Percentiles rank a stretch among this genome's conserved stretches.
Conservation (phyloP, 2,113 vertebrate genomes). For the Sebastes schlegelii region DNA sequence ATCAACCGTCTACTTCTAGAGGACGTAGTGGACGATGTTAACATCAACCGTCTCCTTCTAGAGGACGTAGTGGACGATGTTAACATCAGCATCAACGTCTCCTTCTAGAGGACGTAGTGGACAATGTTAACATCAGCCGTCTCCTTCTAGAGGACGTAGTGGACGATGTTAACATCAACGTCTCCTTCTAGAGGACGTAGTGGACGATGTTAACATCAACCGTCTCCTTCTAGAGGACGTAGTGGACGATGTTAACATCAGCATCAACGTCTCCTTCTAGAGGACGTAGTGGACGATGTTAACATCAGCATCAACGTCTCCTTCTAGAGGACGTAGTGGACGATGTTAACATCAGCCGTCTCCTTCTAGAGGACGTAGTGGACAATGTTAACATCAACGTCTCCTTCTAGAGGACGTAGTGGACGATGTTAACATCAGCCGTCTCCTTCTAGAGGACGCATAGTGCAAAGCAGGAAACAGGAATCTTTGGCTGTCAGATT, state of each 20-base stretch:
- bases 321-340: background rate
- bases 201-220: background rate
- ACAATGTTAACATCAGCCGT: background rate
- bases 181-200: too few relatives aligned
- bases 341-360: background rate
- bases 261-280: background rate
- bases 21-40: too few relatives aligned
- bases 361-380: background rate
- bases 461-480: constrained; percentile 22
- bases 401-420: too few relatives aligned
- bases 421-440: background rate
- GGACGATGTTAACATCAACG: background rate
- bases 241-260: background rate
- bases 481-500: constrained; percentile 6
- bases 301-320: too few relatives aligned
- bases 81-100: too few relatives aligned
- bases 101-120: too few relatives aligned
- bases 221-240: too few relatives aligned
- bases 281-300: background rate
- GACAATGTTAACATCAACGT: too few relatives aligned
- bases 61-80: background rate
- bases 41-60: background rate
- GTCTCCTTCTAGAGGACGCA: background rate
- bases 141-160: background rate
- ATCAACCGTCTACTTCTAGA: too few relatives aligned